Conservation (phyloP, 2,888 invertebrate genomes). For the Ophion ellenae region DNA sequence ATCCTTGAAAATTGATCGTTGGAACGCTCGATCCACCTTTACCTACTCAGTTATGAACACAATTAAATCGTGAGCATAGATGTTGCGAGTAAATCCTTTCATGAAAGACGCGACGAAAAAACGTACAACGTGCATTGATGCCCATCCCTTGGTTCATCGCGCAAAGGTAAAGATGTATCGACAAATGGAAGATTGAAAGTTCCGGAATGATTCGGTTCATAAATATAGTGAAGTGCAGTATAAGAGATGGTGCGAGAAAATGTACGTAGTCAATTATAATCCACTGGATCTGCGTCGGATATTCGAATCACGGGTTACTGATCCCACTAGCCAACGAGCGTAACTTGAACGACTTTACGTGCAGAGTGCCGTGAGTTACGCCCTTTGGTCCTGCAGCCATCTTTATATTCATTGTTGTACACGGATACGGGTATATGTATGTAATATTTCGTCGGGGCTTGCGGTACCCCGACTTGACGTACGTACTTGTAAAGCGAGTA, state of each 20-base stretch:
- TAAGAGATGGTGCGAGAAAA: conserved; percentile 69
- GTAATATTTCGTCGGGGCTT: conserved; percentile 24
- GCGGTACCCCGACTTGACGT: conserved; percentile 41
- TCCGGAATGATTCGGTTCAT: conserved; percentile 70
- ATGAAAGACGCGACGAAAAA: background rate
- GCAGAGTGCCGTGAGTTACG: background rate
- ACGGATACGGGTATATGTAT: background rate
- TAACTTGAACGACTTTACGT: background rate
- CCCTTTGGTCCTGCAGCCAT: background rate
- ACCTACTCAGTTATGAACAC: too few species aligned
- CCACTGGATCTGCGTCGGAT: conserved; percentile 61
- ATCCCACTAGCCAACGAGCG: background rate
- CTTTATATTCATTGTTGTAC: background rate
- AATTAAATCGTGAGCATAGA: too few species aligned
- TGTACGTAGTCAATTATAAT: conserved; percentile 76
- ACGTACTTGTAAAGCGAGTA: conserved; percentile 49
- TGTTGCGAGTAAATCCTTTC: background rate
- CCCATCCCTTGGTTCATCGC: background rate
- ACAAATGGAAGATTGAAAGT: conserved; percentile 2
- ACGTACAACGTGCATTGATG: background rate
- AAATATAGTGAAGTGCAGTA: conserved; percentile 75
- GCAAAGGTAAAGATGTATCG: background rate
- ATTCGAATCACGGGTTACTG: conserved; percentile 58
- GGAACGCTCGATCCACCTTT: too few species aligned
- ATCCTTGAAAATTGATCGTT: too few species aligned